Evolutionary conservation across 53 echinoderm and acorn worm species (phyloP).

Genomic region (Holothuria scabra): DNA sequence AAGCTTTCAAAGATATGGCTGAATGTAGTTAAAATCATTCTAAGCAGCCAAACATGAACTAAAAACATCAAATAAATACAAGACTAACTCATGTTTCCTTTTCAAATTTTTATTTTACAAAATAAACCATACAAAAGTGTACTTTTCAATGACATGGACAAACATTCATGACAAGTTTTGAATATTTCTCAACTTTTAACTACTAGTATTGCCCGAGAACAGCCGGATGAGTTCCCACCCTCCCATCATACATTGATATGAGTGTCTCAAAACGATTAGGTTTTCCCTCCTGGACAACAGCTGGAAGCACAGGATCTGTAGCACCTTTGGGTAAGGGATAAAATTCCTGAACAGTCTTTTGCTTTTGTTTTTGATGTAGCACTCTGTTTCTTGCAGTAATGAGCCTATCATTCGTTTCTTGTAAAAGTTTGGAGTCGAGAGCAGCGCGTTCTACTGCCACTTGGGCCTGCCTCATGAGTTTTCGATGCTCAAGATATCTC

Average conservation of each 20-base stretch:
- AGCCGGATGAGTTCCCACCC: slow-evolving; percentile 93
- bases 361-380: slow-evolving; percentile 75
- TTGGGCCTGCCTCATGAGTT: slow-evolving; percentile 96
- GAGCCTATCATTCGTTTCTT: slow-evolving; percentile 78
- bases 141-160: too few species aligned
- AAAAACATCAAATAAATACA: too few species aligned
- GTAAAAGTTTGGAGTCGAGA: slow-evolving; percentile 75
- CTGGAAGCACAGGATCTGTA: slow-evolving; percentile 88
- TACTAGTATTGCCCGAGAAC: slow-evolving; percentile 27
- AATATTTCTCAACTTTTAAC: too few species aligned
- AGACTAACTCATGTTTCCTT: too few species aligned
- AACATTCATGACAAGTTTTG: too few species aligned
- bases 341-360: slow-evolving; percentile 72
- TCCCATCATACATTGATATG: slow-evolving; percentile 90
- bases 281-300: slow-evolving; percentile 83
- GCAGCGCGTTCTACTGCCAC: slow-evolving; percentile 80
- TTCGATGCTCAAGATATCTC: slow-evolving; percentile 87
- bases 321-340: slow-evolving; percentile 90
- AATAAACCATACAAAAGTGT: too few species aligned
- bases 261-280: slow-evolving; percentile 86
- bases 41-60: too few species aligned
- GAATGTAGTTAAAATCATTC: too few species aligned
- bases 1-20: too few species aligned
- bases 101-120: too few species aligned
- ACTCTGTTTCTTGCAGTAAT: slow-evolving; percentile 74